These are phyloP conservation scores for Prionace glauca DNA, from an alignment of 2,797 vertebrate species.

Conservation along the genomic window DNA sequence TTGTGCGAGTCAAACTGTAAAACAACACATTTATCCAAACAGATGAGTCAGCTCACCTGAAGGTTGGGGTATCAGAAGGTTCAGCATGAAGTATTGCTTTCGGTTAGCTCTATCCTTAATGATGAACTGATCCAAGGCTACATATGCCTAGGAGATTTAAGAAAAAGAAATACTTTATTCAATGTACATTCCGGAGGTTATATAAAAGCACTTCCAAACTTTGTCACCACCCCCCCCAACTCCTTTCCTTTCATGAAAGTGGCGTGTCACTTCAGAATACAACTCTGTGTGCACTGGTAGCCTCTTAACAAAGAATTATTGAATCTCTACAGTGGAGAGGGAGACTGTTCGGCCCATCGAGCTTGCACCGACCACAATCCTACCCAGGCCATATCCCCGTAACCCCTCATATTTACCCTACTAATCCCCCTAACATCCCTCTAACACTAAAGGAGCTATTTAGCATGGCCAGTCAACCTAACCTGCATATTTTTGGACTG, in stretches of 20 bases:
- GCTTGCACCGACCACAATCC: no score
- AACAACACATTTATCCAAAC: neutral
- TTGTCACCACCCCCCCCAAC: no score
- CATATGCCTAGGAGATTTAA: conserved; percentile 38
- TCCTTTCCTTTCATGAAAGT: neutral
- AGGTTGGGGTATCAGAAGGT: conserved; percentile 40
- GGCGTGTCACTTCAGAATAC: neutral
- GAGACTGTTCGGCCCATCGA: no score
- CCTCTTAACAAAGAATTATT: no score
- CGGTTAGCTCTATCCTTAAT: conserved; percentile 43
- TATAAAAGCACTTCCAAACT: neutral
- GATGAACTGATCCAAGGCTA: conserved; percentile 43
- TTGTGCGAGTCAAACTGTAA: neutral
- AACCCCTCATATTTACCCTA: no score
- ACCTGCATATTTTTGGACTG: no score
- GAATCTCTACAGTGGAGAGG: no score
- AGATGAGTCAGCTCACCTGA: conserved; percentile 42
- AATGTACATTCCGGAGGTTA: neutral
- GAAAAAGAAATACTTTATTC: neutral
- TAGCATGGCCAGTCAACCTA: no score
- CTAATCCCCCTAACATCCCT: no score
- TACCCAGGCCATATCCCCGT: no score
- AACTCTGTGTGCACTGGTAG: neutral
- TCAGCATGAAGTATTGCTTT: conserved; percentile 43
- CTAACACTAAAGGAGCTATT: no score